phyloP scores from a whole-genome alignment of 2,113 vertebrate genomes.

The Piaya cayana region DNA sequence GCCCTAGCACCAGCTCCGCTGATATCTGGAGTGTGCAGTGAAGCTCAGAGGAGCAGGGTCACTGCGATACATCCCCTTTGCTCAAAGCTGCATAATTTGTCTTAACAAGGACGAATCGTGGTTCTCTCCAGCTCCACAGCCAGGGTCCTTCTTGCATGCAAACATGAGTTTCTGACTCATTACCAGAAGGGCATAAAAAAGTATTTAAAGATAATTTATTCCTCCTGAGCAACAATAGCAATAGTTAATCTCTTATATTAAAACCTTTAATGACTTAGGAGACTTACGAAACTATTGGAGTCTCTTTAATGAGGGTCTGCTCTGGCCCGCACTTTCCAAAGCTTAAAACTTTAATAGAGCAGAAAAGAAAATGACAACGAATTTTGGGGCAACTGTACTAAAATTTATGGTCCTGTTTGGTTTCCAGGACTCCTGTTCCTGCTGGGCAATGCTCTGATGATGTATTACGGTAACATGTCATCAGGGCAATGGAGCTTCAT shows the following conservation, averaged over 20 bases:
- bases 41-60: background rate
- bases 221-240: background rate
- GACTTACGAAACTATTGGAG: slow-evolving; percentile 50
- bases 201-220: slow-evolving; percentile 50
- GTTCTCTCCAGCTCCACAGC: background rate
- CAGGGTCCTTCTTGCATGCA: background rate
- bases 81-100: background rate
- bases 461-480: slow-evolving; percentile 73
- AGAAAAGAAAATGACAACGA: slow-evolving; percentile 71
- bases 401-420: slow-evolving; percentile 69
- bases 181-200: slow-evolving; percentile 5
- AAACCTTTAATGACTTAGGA: slow-evolving; percentile 27
- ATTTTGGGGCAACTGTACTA: background rate
- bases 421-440: slow-evolving; percentile 70
- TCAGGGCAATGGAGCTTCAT: slow-evolving; percentile 63
- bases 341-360: slow-evolving; percentile 69
- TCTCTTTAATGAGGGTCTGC: slow-evolving; percentile 50
- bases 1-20: background rate
- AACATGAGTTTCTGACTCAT: background rate
- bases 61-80: rapidly evolving
- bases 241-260: slow-evolving; percentile 4
- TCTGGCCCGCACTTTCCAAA: slow-evolving; percentile 45
- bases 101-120: background rate
- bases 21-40: background rate
- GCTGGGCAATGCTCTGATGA: slow-evolving; percentile 68